Conservation (phyloP, 2,888 invertebrate species). For the Drosophila flavopinicola region DNA sequence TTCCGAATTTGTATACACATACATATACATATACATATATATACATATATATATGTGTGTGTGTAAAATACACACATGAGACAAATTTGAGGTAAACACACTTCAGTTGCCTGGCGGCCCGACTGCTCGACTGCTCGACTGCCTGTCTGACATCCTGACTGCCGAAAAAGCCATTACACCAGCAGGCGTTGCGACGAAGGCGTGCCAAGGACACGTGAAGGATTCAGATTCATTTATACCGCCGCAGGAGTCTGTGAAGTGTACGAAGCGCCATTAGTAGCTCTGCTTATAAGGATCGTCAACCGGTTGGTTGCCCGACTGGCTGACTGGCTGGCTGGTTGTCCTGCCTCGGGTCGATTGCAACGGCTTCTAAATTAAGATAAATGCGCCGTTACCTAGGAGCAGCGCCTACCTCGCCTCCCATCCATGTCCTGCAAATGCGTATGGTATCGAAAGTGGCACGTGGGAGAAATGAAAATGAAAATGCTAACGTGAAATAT, state of each 20-base stretch:
- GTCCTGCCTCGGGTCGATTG: conserved; percentile 32
- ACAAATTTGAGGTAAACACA: conserved; percentile 70
- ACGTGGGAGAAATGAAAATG: conserved; percentile 58
- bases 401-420: conserved; percentile 4
- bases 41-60: conserved; percentile 3
- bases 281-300: conserved; percentile 46
- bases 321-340: conserved; percentile 22
- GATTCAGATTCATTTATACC: conserved; percentile 65
- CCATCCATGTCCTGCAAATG: neutral
- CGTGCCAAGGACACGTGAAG: conserved; percentile 73
- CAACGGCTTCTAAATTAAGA: conserved; percentile 68
- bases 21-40: neutral
- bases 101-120: conserved; percentile 24
- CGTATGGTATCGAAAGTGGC: conserved; percentile 30
- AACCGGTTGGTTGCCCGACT: conserved; percentile 39
- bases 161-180: conserved; percentile 52
- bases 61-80: conserved; percentile 63
- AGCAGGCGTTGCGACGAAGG: conserved; percentile 20
- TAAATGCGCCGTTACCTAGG: conserved; percentile 50
- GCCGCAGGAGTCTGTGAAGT: conserved; percentile 32
- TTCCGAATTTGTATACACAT: conserved; percentile 11
- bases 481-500: conserved; percentile 65
- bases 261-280: conserved; percentile 54
- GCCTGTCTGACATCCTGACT: conserved; percentile 12
- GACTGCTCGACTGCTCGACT: neutral